Percentiles rank a stretch among this genome's conserved stretches.
phyloP scores from a whole-genome alignment of 2,113 vertebrate genomes.

The Lophotis ruficrista region DNA sequence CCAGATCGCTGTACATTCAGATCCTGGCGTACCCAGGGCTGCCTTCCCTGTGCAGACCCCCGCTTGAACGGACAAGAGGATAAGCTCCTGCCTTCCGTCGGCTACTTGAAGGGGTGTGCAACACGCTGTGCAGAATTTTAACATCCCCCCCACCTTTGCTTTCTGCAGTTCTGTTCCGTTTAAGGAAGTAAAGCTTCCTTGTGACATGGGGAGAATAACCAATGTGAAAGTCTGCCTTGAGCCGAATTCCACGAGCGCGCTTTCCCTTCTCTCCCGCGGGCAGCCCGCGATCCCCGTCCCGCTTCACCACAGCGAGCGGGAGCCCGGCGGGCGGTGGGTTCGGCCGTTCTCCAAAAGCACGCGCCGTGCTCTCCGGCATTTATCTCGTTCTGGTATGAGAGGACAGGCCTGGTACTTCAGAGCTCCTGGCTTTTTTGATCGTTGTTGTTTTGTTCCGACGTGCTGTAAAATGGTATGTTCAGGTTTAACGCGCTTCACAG shows the following conservation, averaged over 20 bases:
- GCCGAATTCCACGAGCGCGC: not conserved
- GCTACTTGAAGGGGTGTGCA: not conserved
- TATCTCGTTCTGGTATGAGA: not conserved
- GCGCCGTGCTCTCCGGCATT: not conserved
- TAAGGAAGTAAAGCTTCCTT: not conserved
- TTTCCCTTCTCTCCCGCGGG: not conserved
- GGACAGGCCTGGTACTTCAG: not conserved
- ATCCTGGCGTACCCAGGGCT: not conserved
- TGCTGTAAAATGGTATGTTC: slow-evolving; percentile 19
- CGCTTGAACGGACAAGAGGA: not conserved
- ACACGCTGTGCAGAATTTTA: not conserved
- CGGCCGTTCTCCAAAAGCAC: not conserved
- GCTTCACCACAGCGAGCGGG: not conserved
- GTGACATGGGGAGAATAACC: not conserved
- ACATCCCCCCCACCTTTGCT: not conserved
- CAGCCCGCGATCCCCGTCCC: not conserved
- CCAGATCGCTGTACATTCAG: not conserved
- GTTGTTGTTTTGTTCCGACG: not conserved
- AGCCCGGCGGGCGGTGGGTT: not conserved
- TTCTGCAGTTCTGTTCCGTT: not conserved
- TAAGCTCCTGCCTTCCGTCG: not conserved
- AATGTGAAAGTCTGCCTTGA: not conserved
- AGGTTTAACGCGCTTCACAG: not conserved
- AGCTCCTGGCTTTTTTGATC: not conserved
- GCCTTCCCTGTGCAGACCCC: not conserved